phyloP scores from a whole-genome alignment of 2,113 vertebrate genomes.

The Cryptomyrus ogoouensis region DNA sequence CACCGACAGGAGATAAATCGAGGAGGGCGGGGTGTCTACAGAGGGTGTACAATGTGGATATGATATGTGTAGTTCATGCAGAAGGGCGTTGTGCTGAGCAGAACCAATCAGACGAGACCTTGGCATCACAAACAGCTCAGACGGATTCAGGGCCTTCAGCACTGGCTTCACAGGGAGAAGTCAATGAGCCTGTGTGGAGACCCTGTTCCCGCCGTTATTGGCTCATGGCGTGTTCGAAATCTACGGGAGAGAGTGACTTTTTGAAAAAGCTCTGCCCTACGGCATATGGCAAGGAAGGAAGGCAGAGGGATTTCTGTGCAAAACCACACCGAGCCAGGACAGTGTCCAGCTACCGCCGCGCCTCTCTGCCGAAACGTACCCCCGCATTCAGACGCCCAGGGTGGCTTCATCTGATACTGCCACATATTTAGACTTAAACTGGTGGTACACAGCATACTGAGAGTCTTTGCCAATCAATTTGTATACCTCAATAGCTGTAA shows the following conservation, averaged over 20 bases:
- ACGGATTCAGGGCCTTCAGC: neutral
- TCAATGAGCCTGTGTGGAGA: neutral
- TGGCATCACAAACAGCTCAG: slow-evolving; percentile 6
- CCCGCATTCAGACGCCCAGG: neutral
- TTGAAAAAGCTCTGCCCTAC: slow-evolving; percentile 9
- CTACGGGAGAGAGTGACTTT: slow-evolving; percentile 9
- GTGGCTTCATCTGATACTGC: neutral
- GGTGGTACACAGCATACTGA: slow-evolving; percentile 32
- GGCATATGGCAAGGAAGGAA: neutral
- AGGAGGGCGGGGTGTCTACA: neutral
- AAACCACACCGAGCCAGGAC: slow-evolving; percentile 19
- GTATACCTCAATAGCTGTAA: slow-evolving; percentile 40
- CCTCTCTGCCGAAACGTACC: neutral
- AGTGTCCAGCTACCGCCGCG: slow-evolving; percentile 23
- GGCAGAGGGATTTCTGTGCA: slow-evolving; percentile 13
- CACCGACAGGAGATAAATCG: neutral
- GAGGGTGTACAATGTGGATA: neutral
- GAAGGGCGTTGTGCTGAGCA: neutral
- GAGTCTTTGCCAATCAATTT: slow-evolving; percentile 46
- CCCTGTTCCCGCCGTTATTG: neutral
- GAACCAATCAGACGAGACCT: neutral
- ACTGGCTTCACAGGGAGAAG: neutral
- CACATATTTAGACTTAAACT: neutral
- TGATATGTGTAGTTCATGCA: neutral
- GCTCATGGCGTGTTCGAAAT: slow-evolving; percentile 16